Base-by-base conservation (phyloP, 2,113 vertebrate genomes). In the Corvus cornix region DNA sequence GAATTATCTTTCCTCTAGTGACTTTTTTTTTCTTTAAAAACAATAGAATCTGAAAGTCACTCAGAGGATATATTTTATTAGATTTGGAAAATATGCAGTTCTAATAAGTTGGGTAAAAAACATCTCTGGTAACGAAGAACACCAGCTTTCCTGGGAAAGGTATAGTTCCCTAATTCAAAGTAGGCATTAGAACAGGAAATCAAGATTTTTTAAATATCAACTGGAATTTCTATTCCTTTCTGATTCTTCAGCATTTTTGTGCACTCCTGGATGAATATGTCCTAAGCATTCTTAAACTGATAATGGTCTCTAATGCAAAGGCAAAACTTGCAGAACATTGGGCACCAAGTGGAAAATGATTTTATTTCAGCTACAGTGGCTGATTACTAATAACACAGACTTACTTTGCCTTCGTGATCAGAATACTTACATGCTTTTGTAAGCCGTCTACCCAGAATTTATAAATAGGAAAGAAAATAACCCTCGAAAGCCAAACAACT, bases 381-480 rank as follows among this genome's bases (percentile, higher is more conserved):
- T 84, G 52, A 83, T 90, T 76, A 55, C 72, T 95, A 94, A 87
- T 85, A 81, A 80, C 66, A 64, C 67, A 93, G 86, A 73, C 79
- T 90, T 94, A 79, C 55, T 85, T 93, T 75, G 56, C 78, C 79
- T 88, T 88, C 27, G 21, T 86, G 66, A 94, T 91, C 67, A 81
- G 82, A 93, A 96, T 92, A 93, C 73, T 84, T 89, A 83, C 83
- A 53, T 27, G 52, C 69, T 91, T 94, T 89, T 89, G 67, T 90
- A 96, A 96, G 90, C 72, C 9, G 7, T 84, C 82, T 96, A 94
- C 80, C 64, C 55, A 82, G 89, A 90, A 94, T 93, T 92, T 95
- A 85, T 80, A 96, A 95, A 96, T 90, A 93, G 91, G 74, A 91
- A 96, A 95, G 76, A 95, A 96, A 97, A 94, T 84, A 89, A 86